Percentiles rank a stretch among this genome's conserved stretches.
Conservation (phyloP, 2,113 vertebrate species). For the Ammospiza caudacuta region DNA sequence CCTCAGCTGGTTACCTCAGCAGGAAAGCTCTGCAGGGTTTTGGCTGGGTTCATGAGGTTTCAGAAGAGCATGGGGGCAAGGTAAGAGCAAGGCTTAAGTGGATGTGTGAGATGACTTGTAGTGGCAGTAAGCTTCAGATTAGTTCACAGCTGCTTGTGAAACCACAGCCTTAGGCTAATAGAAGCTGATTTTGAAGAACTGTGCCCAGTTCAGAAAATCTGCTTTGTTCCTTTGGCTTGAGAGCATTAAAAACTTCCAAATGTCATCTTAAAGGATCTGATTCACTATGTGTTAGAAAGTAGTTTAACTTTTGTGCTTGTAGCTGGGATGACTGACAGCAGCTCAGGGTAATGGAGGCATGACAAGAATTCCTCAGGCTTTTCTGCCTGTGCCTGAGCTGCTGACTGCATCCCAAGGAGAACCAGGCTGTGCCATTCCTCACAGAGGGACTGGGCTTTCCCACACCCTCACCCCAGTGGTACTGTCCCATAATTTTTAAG, state of each 20-base stretch:
- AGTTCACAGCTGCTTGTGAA: background rate
- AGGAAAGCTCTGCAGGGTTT: background rate
- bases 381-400: background rate
- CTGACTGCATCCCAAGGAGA: background rate
- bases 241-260: background rate
- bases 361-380: background rate
- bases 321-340: background rate
- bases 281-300: background rate
- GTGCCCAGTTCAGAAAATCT: background rate
- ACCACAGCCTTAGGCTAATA: background rate
- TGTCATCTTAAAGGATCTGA: background rate
- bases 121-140: background rate
- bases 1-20: background rate
- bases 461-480: background rate
- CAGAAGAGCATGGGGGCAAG: background rate
- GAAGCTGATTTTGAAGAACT: background rate
- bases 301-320: background rate
- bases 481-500: background rate
- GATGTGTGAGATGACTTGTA: background rate
- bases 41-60: background rate
- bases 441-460: background rate
- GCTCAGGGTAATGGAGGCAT: background rate
- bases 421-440: background rate
- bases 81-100: background rate
- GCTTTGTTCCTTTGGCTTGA: slow-evolving; percentile 7